Base-by-base conservation (phyloP, 2,888 invertebrate species). In the Orchesellides sinensis region DNA sequence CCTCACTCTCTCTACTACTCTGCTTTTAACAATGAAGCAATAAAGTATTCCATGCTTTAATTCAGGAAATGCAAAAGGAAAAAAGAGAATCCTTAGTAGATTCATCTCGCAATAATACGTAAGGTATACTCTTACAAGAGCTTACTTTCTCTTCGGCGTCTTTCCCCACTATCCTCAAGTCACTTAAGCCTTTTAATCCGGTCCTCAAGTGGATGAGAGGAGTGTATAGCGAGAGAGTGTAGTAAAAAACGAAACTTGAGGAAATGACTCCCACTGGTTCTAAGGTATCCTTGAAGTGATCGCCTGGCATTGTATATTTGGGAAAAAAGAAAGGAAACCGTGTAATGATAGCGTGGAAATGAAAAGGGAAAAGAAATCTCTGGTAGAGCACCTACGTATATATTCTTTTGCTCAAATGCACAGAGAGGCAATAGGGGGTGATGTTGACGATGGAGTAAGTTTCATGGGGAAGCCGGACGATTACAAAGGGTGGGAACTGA, bases 401-500 rank as follows among this genome's bases (percentile, higher is more conserved):
- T 35, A 35, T 35, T n/a, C n/a, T n/a, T n/a, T n/a, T n/a, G n/a
- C n/a, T n/a, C n/a, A n/a, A n/a, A n/a, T n/a, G n/a, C n/a, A n/a
- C n/a, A n/a, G n/a, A n/a, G n/a, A 35, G 12, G 35, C 35, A 8
- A 5, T 35, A 8, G 35, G 5, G 17, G 52, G 19, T 23, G 27
- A 68, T 25, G 52, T 52, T 69, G 35, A 29, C 21, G 54, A 54
- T 4, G 27, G 52, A n/a, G n/a, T n/a, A n/a, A n/a, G n/a, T n/a
- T n/a, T n/a, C n/a, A n/a, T n/a, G 54, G 2, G 8, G 32, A 32
- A 69, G 52, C 32, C 10, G 27, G 54, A 70, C 56, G 25, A 70
- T 54, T 70, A 70, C 40, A 52, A 68, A 52, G 52, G 69, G 52
- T 56, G 70, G 29, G 25, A 17, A 70, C n/a, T 56, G 70, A 70